Evolutionary conservation across 2,797 vertebrate species (phyloP), one percentile per base, ranked within the genome.

Genomic region (Danio aesculapii): DNA sequence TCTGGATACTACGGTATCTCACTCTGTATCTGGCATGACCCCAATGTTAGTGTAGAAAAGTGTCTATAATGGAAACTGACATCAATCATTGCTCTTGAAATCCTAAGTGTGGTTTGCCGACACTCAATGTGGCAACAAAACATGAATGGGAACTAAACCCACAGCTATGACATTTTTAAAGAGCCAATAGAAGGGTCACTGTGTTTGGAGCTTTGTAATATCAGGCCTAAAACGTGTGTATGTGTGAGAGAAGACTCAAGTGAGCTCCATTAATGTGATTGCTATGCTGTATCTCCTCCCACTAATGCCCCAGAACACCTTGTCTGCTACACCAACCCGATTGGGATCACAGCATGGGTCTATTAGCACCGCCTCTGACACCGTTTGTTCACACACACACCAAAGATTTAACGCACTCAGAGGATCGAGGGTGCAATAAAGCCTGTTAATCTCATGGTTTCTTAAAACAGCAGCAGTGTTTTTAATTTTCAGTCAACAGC

Each of bases 231-330:
- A 58, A 71, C 17, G 61, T 47, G 47, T 46, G 39, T 79, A 43
- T 78, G 41, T 66, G 55, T 49, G 55, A 41, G 46, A 17, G 62
- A 5, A 1, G 8, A 17, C 16, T 71, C 44, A 55, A 49, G 39
- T 7, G 39, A 17, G 41, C 14, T 68, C 78, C 75, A 86, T 86
- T 84, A 85, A 53, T 16, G 13, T 82, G 77, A 87, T 82, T 84
- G 68, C 59, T 58, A 50, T 8, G 44, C 0, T 7, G 11, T 13
- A 50, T 43, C 62, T 78, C 67, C 61, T 61, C 58, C 39, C 64
- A 43, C 21, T 47, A 84, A 74, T 63, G 43, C 75, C 30, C 58
- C 6, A 52, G 41, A 77, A 75, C 64, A 73, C 39, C 52, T 62
- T 72, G 19, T 73, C 44, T 58, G 43, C 59, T 77, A 39, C 49